Evolutionary conservation across 2,888 invertebrate species (phyloP).

Genomic region (Leptopilina drosophilae): DNA sequence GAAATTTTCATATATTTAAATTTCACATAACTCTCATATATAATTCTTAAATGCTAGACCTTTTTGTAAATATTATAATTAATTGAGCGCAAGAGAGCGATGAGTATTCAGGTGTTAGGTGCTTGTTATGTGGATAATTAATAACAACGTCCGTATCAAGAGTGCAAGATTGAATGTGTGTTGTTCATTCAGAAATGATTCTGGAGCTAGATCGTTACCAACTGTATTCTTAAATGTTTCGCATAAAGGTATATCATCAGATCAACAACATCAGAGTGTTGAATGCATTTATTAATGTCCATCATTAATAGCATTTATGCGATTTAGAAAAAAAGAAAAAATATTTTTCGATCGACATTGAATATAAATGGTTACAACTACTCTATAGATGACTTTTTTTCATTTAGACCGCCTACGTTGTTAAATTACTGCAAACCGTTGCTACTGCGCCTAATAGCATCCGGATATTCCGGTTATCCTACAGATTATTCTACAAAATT

Average conservation of each 20-base stretch:
- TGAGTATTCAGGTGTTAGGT: slow-evolving; percentile 29
- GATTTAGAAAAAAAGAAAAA: too few relatives aligned
- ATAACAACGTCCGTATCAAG: slow-evolving; percentile 67
- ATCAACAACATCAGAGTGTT: slow-evolving; percentile 61
- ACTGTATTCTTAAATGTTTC: slow-evolving; percentile 60
- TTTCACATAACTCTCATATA: too few relatives aligned
- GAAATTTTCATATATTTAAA: too few relatives aligned
- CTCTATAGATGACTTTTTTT: slow-evolving; percentile 38
- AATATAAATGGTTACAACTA: slow-evolving; percentile 57
- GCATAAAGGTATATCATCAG: slow-evolving; percentile 55
- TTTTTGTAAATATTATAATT: neutral
- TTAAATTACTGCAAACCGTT: too few relatives aligned
- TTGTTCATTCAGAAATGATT: slow-evolving; percentile 66
- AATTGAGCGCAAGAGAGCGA: neutral
- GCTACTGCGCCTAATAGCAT: too few relatives aligned
- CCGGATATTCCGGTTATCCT: too few relatives aligned
- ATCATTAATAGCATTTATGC: slow-evolving; percentile 64
- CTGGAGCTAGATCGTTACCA: slow-evolving; percentile 64
- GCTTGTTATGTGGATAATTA: slow-evolving; percentile 62
- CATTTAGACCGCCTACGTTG: slow-evolving; percentile 41
- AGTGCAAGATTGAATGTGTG: slow-evolving; percentile 64
- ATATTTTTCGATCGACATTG: slow-evolving; percentile 62
- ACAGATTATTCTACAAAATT: too few relatives aligned
- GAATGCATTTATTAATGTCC: slow-evolving; percentile 68
- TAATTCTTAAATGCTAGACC: too few relatives aligned